A percentile compares a stretch with the other conserved stretches of the same genome.
Evolutionary conservation across 2,113 vertebrate genomes (phyloP).

Genomic region (Mus pahari): DNA sequence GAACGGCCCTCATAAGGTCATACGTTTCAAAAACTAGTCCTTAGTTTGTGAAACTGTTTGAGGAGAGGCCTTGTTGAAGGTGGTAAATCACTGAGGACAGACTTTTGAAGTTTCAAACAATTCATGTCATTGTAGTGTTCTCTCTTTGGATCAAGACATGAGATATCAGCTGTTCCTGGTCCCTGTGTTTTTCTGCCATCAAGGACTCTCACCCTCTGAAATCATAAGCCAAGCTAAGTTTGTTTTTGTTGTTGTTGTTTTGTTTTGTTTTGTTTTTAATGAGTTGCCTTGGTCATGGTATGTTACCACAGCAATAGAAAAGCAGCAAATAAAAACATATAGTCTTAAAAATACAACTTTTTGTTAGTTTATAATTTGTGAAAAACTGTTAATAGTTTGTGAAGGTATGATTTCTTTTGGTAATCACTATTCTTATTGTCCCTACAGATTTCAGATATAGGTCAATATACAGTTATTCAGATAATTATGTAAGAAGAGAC

Average conservation of each 20-base stretch:
- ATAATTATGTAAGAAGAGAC: background rate
- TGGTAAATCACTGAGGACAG: background rate
- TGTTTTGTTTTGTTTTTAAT: background rate
- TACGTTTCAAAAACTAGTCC: background rate
- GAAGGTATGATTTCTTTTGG: constrained; percentile 28
- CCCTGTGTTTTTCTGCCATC: background rate
- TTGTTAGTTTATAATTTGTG: background rate
- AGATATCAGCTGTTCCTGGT: background rate
- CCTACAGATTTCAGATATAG: background rate
- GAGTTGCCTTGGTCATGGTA: background rate
- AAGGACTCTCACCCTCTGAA: background rate
- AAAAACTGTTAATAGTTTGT: constrained; percentile 42
- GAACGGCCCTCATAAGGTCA: background rate
- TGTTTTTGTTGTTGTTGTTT: too few species aligned
- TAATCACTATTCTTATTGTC: constrained; percentile 23
- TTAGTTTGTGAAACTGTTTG: background rate
- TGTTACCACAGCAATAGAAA: background rate
- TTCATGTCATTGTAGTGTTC: background rate
- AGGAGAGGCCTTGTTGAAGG: background rate
- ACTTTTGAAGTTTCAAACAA: background rate
- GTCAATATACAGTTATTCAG: background rate
- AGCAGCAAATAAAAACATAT: background rate
- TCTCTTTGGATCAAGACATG: too few species aligned
- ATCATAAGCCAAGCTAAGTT: background rate
- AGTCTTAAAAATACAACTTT: background rate